Evolutionary conservation across 2,797 vertebrate genomes (phyloP).

Genomic region (Pseudochirops corinnae): DNA sequence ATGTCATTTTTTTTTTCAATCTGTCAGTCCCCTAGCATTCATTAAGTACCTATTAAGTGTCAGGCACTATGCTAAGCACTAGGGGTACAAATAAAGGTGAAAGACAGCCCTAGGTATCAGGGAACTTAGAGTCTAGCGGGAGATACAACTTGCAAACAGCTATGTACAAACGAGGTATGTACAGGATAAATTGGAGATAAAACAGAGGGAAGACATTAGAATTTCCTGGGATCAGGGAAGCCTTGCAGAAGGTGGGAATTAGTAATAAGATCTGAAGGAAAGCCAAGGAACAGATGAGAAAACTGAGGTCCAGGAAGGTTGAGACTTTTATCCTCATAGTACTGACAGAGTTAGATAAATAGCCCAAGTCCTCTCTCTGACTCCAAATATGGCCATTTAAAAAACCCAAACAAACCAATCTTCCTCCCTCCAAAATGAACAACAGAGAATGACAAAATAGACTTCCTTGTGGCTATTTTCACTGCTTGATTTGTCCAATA

Average conservation of each 20-base stretch:
- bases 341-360: background rate
- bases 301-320: background rate
- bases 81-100: background rate
- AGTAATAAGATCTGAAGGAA: background rate
- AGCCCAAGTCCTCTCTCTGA: background rate
- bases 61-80: background rate
- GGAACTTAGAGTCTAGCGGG: background rate
- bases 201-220: background rate
- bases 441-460: background rate
- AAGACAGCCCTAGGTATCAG: background rate
- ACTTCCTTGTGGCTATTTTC: background rate
- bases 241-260: background rate
- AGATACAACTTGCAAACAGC: background rate
- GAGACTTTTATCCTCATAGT: background rate
- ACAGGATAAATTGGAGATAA: background rate
- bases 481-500: background rate
- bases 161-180: background rate
- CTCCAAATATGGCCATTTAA: background rate
- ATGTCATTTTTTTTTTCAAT: background rate
- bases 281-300: background rate
- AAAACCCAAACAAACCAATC: background rate
- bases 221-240: background rate
- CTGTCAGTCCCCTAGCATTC: background rate
- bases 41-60: background rate
- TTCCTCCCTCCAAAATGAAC: background rate